Evolutionary conservation across 2,888 invertebrate genomes (phyloP), one percentile per base, ranked within the genome.

Genomic region (Lasioglossum pauxillum): DNA sequence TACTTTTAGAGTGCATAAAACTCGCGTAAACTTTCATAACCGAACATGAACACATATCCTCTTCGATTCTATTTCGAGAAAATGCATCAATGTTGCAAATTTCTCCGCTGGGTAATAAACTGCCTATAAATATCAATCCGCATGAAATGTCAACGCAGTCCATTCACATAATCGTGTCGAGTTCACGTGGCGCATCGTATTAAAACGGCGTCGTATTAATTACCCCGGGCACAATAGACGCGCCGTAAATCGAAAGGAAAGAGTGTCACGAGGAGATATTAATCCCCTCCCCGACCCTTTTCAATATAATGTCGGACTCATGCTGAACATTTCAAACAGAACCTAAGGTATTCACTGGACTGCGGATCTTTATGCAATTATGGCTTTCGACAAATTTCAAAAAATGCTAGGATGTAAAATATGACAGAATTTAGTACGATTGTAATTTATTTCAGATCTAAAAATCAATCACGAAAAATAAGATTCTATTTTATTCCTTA

Each of bases 141-240:
- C 0, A n/a, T 23, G 38, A 69, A 69, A 69, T 69, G 69, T 38
- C 69, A 69, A 38, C 35, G 69, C 3, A 38, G 38, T 69, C 69
- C 69, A 69, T 69, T 69, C 69, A 38, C 69, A 19, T 12, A 53
- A 57, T 16, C n/a, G 12, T n/a, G 35, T 14, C 69, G 67, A 44
- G 49, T 57, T 60, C 67, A 41, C 2, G 49, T 38, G 23, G n/a
- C 57, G 38, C 38, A n/a, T 60, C 16, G 64, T 49, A 60, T 71
- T 69, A 41, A 77, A 71, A 5, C 49, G 67, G 19, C 49, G 38
- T 27, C 49, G 67, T 73, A 80, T 87, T 88, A 87, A 88, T 87
- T 84, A n/a, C 75, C 46, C 38, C 23, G 60, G 16, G n/a, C 16
- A 69, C 67, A 14, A 73, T 71, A n/a, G 49, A 38, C 64, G 49